These are phyloP conservation scores for Cetonia aurata DNA, from an alignment of 2,888 invertebrate genomes.

Conservation along the genomic window DNA sequence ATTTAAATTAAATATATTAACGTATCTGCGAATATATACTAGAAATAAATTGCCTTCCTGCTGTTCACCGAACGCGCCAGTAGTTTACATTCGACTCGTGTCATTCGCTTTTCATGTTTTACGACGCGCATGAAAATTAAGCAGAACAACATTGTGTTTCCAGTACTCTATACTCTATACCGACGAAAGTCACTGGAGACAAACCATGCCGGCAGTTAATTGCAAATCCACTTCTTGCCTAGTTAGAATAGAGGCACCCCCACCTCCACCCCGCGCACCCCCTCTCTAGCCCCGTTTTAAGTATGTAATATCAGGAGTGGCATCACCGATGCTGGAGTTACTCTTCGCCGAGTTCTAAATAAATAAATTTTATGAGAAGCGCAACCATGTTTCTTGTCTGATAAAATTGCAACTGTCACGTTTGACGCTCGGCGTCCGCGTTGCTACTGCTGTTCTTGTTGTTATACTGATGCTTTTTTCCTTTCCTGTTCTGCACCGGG, in stretches of 20 bases:
- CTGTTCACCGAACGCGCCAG: too few relatives aligned
- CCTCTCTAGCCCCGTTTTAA: too few relatives aligned
- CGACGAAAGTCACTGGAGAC: not conserved
- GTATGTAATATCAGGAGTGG: conserved; percentile 18
- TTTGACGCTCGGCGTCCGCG: not conserved
- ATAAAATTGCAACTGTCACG: conserved; percentile 26
- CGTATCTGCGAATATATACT: too few relatives aligned
- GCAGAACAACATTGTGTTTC: conserved; percentile 1
- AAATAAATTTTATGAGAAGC: conserved; percentile 28
- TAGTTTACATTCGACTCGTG: too few relatives aligned
- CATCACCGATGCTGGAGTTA: not conserved
- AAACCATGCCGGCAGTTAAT: conserved; percentile 7
- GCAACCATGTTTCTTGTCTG: conserved; percentile 9
- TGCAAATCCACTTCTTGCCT: conserved; percentile 12
- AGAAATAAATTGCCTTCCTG: too few relatives aligned
- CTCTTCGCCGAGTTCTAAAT: conserved; percentile 5
- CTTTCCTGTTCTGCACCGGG: not conserved
- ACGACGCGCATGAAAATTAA: conserved; percentile 9
- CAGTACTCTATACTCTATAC: too few relatives aligned
- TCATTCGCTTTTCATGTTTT: not conserved
- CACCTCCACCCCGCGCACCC: too few relatives aligned
- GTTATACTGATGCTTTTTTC: too few relatives aligned
- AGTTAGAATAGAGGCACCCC: not conserved
- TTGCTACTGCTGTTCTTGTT: too few relatives aligned
- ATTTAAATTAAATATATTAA: too few relatives aligned